phyloP scores from a whole-genome alignment of 2,888 invertebrate genomes.

The Ophion slaviceki region DNA sequence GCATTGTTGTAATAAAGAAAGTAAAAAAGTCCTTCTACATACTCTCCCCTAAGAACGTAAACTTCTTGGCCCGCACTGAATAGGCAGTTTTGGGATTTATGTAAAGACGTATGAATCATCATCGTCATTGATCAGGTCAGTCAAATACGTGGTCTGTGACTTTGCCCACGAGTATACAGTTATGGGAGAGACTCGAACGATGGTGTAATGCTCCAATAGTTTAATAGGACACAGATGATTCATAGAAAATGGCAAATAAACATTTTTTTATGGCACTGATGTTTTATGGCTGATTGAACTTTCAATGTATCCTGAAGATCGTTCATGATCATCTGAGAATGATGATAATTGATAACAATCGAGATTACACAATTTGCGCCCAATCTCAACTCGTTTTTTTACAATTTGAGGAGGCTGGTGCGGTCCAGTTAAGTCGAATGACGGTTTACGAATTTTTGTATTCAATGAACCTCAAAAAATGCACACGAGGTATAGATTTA shows the following conservation, averaged over 20 bases:
- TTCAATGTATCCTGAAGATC: not conserved
- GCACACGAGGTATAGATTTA: no score
- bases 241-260: not conserved
- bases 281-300: no score
- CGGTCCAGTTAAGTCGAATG: no score
- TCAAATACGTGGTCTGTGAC: slow-evolving; percentile 27
- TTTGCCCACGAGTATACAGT: slow-evolving; percentile 22
- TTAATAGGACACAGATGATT: slow-evolving; percentile 3
- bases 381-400: no score
- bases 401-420: no score
- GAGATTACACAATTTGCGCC: no score
- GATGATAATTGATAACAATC: no score
- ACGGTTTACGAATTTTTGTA: no score
- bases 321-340: no score
- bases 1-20: no score
- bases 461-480: no score
- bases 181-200: not conserved
- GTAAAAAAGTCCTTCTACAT: no score
- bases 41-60: not conserved
- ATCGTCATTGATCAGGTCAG: slow-evolving; percentile 37
- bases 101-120: slow-evolving; percentile 35
- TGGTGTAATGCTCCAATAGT: not conserved
- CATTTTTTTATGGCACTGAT: not conserved
- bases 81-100: slow-evolving; percentile 23
- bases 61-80: not conserved